Percentiles rank a stretch among this genome's conserved stretches.
phyloP scores from a whole-genome alignment of 1,140 invertebrate species.

The Chrysomallon squamiferum region DNA sequence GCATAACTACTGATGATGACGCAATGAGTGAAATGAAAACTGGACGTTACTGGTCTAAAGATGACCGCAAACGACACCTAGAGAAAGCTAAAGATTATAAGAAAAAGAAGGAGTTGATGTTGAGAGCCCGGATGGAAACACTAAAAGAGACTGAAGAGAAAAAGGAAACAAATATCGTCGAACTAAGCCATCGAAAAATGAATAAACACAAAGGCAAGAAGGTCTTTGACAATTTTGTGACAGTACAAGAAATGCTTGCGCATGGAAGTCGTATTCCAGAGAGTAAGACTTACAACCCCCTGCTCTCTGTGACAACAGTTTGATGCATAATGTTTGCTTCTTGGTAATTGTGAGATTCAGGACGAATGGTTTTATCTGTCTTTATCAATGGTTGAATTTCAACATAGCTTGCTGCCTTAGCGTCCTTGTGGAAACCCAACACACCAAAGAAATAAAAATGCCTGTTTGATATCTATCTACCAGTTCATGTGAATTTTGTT shows the following conservation, averaged over 20 bases:
- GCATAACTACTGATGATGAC: conserved; percentile 83
- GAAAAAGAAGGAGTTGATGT: conserved; percentile 54
- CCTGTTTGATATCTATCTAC: too few relatives aligned
- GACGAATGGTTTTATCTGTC: too few relatives aligned
- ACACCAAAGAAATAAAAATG: too few relatives aligned
- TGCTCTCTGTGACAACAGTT: conserved; percentile 63
- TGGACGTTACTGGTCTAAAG: conserved; percentile 82
- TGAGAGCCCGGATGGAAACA: conserved; percentile 60
- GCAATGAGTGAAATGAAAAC: conserved; percentile 81
- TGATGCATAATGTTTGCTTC: conserved; percentile 23
- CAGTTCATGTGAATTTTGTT: too few relatives aligned
- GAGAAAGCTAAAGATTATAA: conserved; percentile 75
- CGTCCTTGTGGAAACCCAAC: too few relatives aligned
- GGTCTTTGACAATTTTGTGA: conserved; percentile 66
- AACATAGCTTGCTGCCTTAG: too few relatives aligned
- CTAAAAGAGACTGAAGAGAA: conserved; percentile 58
- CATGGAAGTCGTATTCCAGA: conserved; percentile 61
- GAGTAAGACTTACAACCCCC: conserved; percentile 54
- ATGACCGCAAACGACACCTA: conserved; percentile 78
- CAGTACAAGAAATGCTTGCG: conserved; percentile 66
- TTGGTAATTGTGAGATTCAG: background rate
- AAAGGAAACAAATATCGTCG: conserved; percentile 61
- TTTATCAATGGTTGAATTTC: too few relatives aligned
- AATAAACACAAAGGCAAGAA: conserved; percentile 63
- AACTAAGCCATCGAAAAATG: conserved; percentile 66